Conservation (phyloP, 2,113 vertebrate genomes). For the Synodontis membranacea region DNA sequence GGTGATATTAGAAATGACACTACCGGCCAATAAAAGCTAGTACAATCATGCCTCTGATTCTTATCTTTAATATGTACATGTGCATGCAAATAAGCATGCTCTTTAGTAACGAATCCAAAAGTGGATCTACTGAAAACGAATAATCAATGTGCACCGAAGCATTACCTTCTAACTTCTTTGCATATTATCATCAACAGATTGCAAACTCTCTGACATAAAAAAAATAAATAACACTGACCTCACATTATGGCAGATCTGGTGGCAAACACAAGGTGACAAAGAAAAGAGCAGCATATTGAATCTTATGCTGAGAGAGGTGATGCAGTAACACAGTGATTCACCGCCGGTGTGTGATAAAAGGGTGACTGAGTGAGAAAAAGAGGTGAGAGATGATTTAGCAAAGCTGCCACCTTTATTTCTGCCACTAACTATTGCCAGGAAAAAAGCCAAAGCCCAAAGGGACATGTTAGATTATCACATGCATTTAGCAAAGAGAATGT, state of each 20-base stretch:
- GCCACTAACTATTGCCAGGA: constrained; percentile 23
- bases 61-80: not conserved
- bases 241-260: constrained; percentile 12
- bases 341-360: constrained; percentile 25
- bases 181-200: constrained; percentile 24
- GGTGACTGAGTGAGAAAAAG: constrained; percentile 16
- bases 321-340: constrained; percentile 32
- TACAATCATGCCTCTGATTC: not conserved
- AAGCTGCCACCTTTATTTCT: constrained; percentile 36
- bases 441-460: not conserved
- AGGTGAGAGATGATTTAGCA: constrained; percentile 38
- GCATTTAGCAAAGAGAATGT: not conserved
- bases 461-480: not conserved
- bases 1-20: not conserved
- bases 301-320: not conserved
- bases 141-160: not conserved
- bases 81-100: not conserved
- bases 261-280: constrained; percentile 33
- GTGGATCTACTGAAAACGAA: not conserved
- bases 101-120: not conserved
- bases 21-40: not conserved
- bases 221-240: constrained; percentile 41
- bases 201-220: constrained; percentile 24
- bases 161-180: constrained; percentile 8
- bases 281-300: constrained; percentile 38